Evolutionary conservation across 2,113 vertebrate genomes (phyloP).

Genomic region (Silurus glanis): DNA sequence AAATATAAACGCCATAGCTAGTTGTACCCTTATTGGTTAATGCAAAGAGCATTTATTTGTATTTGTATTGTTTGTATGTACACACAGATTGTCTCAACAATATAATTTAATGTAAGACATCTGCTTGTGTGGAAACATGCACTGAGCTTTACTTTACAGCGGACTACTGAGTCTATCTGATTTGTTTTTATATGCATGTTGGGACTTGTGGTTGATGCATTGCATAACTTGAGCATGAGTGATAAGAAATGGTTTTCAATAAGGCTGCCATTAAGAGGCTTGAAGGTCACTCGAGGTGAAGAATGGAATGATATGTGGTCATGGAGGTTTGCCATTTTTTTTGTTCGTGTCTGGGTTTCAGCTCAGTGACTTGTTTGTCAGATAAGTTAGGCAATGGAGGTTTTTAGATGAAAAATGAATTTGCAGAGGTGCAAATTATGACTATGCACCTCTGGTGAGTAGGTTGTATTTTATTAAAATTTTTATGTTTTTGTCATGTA

Average conservation of each 20-base stretch:
- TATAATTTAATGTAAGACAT: constrained; percentile 39
- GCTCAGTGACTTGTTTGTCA: background rate
- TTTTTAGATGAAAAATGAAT: background rate
- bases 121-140: background rate
- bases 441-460: too few relatives aligned
- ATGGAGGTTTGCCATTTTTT: background rate
- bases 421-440: background rate
- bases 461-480: too few relatives aligned
- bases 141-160: background rate
- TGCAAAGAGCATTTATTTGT: too few relatives aligned
- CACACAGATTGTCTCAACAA: too few relatives aligned
- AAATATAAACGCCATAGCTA: constrained; percentile 54
- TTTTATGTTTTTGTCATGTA: too few relatives aligned
- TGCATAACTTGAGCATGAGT: constrained; percentile 16
- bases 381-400: background rate
- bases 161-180: constrained; percentile 8
- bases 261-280: background rate
- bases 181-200: background rate
- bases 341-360: background rate
- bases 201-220: constrained; percentile 28
- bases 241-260: constrained; percentile 13
- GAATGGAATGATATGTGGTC: constrained; percentile 10
- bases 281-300: constrained; percentile 1
- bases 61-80: too few relatives aligned
- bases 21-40: constrained; percentile 1